Percentiles rank a stretch among this genome's conserved stretches.
These are phyloP conservation scores for Mongoloraphidia duomilia DNA, from an alignment of 2,888 invertebrate species.

Conservation along the genomic window DNA sequence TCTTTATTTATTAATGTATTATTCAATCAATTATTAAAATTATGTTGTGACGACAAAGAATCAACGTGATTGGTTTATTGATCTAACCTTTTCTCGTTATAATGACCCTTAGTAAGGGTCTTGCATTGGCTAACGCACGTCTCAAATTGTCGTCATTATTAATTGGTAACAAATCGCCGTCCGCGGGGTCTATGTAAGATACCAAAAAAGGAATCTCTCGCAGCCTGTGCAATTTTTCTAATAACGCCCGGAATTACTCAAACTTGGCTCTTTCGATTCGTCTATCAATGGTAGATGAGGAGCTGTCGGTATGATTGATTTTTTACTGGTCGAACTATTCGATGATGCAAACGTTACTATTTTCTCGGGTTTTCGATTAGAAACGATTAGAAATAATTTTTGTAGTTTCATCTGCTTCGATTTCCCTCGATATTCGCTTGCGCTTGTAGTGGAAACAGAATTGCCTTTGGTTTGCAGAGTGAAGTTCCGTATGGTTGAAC, in stretches of 20 bases:
- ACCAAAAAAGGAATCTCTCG: constrained; percentile 80
- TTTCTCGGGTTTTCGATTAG: no score
- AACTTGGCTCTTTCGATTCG: no score
- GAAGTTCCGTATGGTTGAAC: constrained; percentile 81
- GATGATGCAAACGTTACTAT: no score
- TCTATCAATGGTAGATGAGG: no score
- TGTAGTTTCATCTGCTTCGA: no score
- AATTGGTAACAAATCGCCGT: constrained; percentile 93
- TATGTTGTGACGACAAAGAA: no score
- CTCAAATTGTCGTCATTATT: constrained; percentile 97
- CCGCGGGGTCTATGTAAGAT: constrained; percentile 90
- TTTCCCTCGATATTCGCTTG: no score
- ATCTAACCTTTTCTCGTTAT: constrained; percentile 78
- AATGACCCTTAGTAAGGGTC: constrained; percentile 74
- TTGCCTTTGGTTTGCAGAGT: constrained; percentile 65
- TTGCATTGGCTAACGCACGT: constrained; percentile 76
- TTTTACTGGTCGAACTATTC: no score
- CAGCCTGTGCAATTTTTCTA: constrained; percentile 75
- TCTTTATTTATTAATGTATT: no score
- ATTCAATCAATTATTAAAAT: no score
- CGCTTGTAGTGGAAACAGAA: constrained; percentile 92
- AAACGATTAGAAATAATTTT: no score
- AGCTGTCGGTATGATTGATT: no score
- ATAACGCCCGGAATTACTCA: constrained; percentile 69
- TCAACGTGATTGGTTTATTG: background rate